These are phyloP conservation scores for Platalea minor DNA, from an alignment of 2,797 vertebrate genomes.

Conservation along the genomic window DNA sequence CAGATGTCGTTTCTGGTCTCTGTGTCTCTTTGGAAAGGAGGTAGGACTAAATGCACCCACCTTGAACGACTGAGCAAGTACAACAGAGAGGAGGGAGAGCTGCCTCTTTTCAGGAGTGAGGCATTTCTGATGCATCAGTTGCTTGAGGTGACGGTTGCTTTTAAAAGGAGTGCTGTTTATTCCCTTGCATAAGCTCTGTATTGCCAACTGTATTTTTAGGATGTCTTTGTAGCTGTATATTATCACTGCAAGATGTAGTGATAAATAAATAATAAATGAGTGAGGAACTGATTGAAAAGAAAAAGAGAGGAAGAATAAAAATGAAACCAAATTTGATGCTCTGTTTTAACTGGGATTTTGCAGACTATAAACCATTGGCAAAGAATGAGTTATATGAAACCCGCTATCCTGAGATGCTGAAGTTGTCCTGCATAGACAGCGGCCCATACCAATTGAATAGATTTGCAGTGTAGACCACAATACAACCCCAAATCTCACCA, in stretches of 20 bases:
- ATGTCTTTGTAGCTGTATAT: neutral
- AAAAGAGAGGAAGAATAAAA: neutral
- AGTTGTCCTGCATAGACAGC: neutral
- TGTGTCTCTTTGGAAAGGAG: neutral
- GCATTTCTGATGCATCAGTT: neutral
- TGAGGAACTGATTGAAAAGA: neutral
- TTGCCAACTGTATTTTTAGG: neutral
- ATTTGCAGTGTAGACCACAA: neutral
- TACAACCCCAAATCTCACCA: neutral
- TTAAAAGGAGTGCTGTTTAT: neutral
- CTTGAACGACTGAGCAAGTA: neutral
- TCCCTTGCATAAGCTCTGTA: neutral
- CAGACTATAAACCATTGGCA: neutral
- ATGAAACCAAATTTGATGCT: neutral
- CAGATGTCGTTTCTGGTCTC: neutral
- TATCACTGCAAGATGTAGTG: neutral
- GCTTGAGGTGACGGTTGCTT: neutral
- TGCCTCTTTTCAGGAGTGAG: neutral
- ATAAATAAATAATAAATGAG: neutral
- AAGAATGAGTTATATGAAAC: neutral
- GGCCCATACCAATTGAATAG: accelerated
- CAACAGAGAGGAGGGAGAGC: neutral
- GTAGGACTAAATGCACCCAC: neutral
- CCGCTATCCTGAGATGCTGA: neutral
- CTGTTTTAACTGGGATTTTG: neutral